phyloP scores from a whole-genome alignment of 2,888 invertebrate species.

The Megaustenia siamemsis region DNA sequence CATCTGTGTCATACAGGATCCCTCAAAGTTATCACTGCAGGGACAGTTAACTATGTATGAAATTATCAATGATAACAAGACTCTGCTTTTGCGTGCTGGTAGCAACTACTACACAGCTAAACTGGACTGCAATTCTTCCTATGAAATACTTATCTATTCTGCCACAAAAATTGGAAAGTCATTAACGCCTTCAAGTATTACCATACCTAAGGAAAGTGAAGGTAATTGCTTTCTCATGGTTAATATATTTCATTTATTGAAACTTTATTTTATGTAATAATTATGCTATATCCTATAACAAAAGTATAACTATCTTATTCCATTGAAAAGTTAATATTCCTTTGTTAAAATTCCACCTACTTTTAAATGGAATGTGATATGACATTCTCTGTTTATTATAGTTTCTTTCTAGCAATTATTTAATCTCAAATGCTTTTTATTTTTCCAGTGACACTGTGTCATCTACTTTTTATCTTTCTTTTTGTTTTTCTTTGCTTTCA shows the following conservation, averaged over 20 bases:
- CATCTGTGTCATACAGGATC: background rate
- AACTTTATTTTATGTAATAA: no score
- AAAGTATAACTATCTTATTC: no score
- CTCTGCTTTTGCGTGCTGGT: background rate
- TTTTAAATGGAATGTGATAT: no score
- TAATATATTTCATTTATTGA: background rate
- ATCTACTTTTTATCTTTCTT: no score
- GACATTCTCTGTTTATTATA: no score
- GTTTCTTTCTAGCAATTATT: no score
- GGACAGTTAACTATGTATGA: background rate
- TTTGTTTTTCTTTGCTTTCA: no score
- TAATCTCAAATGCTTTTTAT: no score
- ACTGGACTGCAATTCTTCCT: background rate
- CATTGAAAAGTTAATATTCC: no score
- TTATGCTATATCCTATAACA: background rate
- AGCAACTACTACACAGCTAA: slow-evolving; percentile 1
- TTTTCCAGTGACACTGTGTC: no score
- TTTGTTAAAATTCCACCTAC: no score
- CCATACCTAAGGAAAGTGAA: slow-evolving; percentile 1
- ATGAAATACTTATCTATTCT: background rate
- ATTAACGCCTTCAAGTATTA: background rate
- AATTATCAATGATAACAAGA: background rate
- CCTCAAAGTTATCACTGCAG: background rate
- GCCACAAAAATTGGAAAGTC: background rate
- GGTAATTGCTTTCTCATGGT: background rate